Evolutionary conservation across 1,140 invertebrate genomes (phyloP).

Genomic region (Lepidurus couesii): DNA sequence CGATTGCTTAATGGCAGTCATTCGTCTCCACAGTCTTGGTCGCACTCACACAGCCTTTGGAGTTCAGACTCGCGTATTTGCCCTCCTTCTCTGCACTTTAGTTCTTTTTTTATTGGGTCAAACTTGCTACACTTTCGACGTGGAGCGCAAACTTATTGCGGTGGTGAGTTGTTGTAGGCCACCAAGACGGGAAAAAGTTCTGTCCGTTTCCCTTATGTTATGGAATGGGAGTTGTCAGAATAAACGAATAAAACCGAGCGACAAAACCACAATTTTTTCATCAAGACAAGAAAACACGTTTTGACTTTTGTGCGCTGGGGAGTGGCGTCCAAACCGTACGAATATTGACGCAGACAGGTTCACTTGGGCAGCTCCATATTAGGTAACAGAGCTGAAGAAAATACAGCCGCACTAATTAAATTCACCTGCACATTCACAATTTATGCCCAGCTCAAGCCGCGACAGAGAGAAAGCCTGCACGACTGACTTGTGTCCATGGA

Average conservation of each 20-base stretch:
- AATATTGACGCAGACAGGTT: neutral
- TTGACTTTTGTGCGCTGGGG: neutral
- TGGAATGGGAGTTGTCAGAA: too few species aligned
- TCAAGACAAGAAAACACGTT: neutral
- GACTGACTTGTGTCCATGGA: neutral
- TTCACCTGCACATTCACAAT: slow-evolving; percentile 15
- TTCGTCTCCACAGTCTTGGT: neutral
- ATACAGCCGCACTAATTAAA: slow-evolving; percentile 14
- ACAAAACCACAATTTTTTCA: too few species aligned
- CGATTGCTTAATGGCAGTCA: too few species aligned
- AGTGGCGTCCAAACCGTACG: neutral
- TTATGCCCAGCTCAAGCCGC: neutral
- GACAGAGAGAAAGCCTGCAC: neutral
- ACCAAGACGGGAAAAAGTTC: too few species aligned
- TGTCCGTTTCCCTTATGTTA: too few species aligned
- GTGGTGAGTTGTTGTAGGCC: too few species aligned
- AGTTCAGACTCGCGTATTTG: neutral
- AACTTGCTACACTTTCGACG: neutral
- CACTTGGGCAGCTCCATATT: neutral
- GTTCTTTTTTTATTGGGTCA: neutral
- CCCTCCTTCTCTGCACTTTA: neutral
- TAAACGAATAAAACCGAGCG: too few species aligned
- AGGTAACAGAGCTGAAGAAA: neutral
- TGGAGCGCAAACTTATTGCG: too few species aligned
- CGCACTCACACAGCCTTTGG: slow-evolving; percentile 5